A percentile compares a stretch with the other conserved stretches of the same genome.
These are phyloP conservation scores for Molanna angustata DNA, from an alignment of 2,888 invertebrate species.

Conservation along the genomic window DNA sequence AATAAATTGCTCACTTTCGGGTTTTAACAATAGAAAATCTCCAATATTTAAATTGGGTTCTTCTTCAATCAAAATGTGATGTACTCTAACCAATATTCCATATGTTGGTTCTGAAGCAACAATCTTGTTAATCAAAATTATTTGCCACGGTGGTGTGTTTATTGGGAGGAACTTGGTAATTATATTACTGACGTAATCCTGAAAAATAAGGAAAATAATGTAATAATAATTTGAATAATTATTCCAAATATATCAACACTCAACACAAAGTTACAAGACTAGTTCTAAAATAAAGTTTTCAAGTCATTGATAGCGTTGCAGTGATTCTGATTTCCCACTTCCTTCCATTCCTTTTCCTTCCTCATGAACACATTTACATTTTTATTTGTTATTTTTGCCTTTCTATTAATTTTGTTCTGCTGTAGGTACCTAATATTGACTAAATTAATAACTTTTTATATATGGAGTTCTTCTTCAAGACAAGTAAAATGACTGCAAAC, in stretches of 20 bases:
- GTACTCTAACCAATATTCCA: conserved; percentile 69
- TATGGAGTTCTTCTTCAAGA: too few relatives aligned
- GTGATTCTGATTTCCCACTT: too few relatives aligned
- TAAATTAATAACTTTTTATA: too few relatives aligned
- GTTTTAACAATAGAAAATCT: conserved; percentile 66
- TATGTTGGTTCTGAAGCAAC: conserved; percentile 56
- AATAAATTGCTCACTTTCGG: conserved; percentile 37
- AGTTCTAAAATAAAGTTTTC: too few relatives aligned
- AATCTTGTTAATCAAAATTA: conserved; percentile 65
- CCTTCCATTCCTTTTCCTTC: too few relatives aligned
- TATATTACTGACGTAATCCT: conserved; percentile 77
- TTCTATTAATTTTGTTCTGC: too few relatives aligned
- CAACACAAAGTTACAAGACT: neutral
- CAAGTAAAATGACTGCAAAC: too few relatives aligned
- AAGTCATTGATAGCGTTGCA: too few relatives aligned
- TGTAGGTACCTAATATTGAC: too few relatives aligned
- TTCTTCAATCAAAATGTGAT: conserved; percentile 72
- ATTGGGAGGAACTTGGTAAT: conserved; percentile 73
- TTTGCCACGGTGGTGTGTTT: conserved; percentile 78
- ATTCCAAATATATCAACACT: neutral
- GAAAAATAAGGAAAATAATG: conserved; percentile 35
- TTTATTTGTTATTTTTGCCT: too few relatives aligned
- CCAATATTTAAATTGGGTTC: conserved; percentile 69
- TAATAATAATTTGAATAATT: neutral
- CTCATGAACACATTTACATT: too few relatives aligned